Conservation (phyloP, 2,797 vertebrate genomes). For the Tangara arthus region DNA sequence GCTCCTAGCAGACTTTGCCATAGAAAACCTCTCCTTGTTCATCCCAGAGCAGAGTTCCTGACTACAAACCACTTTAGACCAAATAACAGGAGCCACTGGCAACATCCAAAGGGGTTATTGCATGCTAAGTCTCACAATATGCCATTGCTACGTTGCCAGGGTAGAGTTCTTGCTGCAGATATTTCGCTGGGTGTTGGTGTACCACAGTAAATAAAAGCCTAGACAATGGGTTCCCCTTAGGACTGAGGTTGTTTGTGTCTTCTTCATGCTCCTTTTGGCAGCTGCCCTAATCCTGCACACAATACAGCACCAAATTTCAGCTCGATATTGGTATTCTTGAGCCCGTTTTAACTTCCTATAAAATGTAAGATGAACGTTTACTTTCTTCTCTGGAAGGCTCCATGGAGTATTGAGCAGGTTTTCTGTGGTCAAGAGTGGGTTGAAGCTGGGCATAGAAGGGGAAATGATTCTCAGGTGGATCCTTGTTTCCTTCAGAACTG, state of each 20-base stretch:
- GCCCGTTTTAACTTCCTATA: neutral
- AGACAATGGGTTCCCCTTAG: neutral
- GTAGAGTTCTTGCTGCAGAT: neutral
- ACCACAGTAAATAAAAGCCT: constrained; percentile 8
- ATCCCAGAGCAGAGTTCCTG: neutral
- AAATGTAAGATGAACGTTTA: neutral
- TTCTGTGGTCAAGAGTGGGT: neutral
- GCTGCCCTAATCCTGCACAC: neutral
- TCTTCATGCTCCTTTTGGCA: neutral
- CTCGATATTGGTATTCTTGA: neutral
- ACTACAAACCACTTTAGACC: neutral
- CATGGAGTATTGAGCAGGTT: neutral
- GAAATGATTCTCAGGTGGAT: neutral
- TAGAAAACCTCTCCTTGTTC: neutral
- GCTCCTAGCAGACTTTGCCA: neutral
- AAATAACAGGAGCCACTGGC: neutral
- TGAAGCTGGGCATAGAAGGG: neutral
- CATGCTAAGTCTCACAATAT: neutral
- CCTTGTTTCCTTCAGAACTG: neutral
- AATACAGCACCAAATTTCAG: neutral
- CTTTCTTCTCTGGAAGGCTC: neutral
- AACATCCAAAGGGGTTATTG: neutral
- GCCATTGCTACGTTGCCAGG: neutral
- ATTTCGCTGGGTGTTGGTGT: neutral
- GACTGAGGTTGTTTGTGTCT: neutral